Percentiles rank a stretch among this genome's conserved stretches.
Conservation (phyloP, 2,888 invertebrate genomes). For the Pseudanteris insignis region DNA sequence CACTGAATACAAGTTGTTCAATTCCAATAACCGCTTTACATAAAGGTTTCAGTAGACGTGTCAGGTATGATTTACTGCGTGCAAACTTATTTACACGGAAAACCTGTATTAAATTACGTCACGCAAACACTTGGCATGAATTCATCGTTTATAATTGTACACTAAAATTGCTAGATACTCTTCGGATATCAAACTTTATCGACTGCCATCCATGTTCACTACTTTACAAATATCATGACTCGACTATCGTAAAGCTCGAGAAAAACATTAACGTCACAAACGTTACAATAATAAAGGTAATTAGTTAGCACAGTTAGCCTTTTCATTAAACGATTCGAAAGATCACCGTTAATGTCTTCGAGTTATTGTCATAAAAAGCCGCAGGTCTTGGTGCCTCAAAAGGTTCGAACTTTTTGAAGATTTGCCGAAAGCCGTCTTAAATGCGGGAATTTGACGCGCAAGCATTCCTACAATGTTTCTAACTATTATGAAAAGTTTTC, state of each 20-base stretch:
- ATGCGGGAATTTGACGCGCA: conserved; percentile 25
- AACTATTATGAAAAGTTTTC: conserved; percentile 58
- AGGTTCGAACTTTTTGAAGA: conserved; percentile 16
- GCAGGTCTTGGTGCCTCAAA: too few relatives aligned
- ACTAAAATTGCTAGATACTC: conserved; percentile 4
- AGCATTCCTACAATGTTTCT: conserved; percentile 54
- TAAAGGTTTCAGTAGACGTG: conserved; percentile 49
- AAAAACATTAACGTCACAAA: too few relatives aligned
- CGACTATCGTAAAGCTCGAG: too few relatives aligned
- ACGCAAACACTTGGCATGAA: conserved; percentile 21
- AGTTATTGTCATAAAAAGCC: too few relatives aligned
- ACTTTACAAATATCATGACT: too few relatives aligned
- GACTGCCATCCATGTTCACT: not conserved
- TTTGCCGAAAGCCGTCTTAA: conserved; percentile 19
- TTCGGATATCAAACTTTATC: conserved; percentile 16
- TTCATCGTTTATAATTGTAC: conserved; percentile 16
- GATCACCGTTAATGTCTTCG: too few relatives aligned
- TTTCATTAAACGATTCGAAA: too few relatives aligned
- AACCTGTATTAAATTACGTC: conserved; percentile 29
- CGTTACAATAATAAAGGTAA: too few relatives aligned
- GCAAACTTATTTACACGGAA: conserved; percentile 30
- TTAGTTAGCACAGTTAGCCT: too few relatives aligned
- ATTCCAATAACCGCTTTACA: conserved; percentile 52
- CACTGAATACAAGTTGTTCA: conserved; percentile 50
- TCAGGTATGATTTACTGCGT: conserved; percentile 20